Conservation (phyloP, 64 coral and sea anemone species). For the Montipora cactus region DNA sequence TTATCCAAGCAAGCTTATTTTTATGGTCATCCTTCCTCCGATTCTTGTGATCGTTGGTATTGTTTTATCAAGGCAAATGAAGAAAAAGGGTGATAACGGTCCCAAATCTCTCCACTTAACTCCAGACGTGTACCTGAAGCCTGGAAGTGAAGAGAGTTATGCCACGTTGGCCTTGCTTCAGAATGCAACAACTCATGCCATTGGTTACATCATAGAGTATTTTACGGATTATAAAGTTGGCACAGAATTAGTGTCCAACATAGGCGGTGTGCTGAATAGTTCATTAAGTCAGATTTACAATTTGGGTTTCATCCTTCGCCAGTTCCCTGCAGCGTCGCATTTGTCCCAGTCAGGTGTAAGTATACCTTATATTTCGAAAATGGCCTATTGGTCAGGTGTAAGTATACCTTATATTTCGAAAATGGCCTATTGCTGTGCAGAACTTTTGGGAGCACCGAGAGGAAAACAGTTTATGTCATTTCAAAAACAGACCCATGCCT, state of each 20-base stretch:
- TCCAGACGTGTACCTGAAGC: conserved; percentile 69
- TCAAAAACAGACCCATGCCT: too few species aligned
- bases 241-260: conserved; percentile 27
- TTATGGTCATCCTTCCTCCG: conserved; percentile 78
- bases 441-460: too few species aligned
- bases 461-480: too few species aligned
- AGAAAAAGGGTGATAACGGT: not conserved
- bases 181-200: conserved; percentile 63
- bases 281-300: conserved; percentile 17
- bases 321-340: conserved; percentile 51
- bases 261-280: conserved; percentile 55
- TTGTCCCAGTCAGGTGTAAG: not conserved
- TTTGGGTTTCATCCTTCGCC: conserved; percentile 69
- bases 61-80: conserved; percentile 15
- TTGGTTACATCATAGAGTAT: conserved; percentile 57
- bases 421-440: too few species aligned
- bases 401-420: not conserved
- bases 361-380: too few species aligned
- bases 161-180: conserved; percentile 60
- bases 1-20: conserved; percentile 72
- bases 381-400: not conserved
- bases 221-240: conserved; percentile 70
- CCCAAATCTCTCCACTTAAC: conserved; percentile 30
- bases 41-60: conserved; percentile 68
- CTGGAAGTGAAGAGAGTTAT: conserved; percentile 60